These are phyloP conservation scores for Cacatua alba DNA, from an alignment of 2,113 vertebrate species.

Conservation along the genomic window DNA sequence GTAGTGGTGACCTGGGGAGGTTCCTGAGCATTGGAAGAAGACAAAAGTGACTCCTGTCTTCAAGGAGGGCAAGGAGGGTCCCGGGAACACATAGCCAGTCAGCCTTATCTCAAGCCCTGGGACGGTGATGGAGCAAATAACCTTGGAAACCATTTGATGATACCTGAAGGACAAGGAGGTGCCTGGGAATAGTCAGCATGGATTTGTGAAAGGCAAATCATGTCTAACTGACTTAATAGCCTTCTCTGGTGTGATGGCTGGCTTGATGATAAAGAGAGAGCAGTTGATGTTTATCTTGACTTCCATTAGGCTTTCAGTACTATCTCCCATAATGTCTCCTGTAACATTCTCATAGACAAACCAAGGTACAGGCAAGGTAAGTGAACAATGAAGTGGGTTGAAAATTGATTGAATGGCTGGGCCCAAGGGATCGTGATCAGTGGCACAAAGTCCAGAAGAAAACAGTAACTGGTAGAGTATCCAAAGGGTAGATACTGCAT, in stretches of 20 bases:
- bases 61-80: background rate
- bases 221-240: background rate
- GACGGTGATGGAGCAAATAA: background rate
- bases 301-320: background rate
- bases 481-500: background rate
- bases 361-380: background rate
- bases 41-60: background rate
- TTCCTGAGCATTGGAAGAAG: background rate
- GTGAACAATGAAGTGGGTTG: background rate
- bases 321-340: background rate
- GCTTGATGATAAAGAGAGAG: background rate
- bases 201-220: background rate
- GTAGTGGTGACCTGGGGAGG: background rate
- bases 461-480: background rate
- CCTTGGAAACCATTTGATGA: background rate
- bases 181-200: background rate
- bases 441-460: background rate
- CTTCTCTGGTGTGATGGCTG: background rate
- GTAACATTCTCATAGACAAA: background rate
- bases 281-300: background rate
- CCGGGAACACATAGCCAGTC: background rate
- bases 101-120: background rate
- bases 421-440: background rate
- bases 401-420: background rate
- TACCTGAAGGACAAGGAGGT: background rate